A percentile compares a stretch with the other conserved stretches of the same genome.
Conservation (phyloP, 2,113 vertebrate species). For the Cervus canadensis region DNA sequence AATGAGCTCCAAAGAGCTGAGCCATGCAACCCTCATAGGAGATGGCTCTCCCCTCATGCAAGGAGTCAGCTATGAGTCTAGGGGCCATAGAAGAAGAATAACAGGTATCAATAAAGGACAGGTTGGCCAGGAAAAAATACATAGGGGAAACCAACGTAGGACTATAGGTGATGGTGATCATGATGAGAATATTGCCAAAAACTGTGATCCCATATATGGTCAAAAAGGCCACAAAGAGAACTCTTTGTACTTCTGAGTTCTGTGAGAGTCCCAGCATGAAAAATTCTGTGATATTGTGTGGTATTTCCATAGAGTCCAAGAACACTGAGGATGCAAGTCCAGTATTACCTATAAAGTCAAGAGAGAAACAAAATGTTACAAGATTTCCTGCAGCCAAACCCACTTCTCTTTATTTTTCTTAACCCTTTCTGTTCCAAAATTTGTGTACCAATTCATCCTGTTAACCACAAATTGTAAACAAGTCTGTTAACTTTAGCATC, state of each 20-base stretch:
- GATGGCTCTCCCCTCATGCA: slow-evolving; percentile 15
- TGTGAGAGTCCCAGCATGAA: slow-evolving; percentile 56
- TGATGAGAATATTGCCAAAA: slow-evolving; percentile 37
- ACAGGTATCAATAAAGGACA: slow-evolving; percentile 52
- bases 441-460: neutral
- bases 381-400: neutral
- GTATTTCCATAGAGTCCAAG: neutral
- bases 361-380: neutral
- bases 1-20: slow-evolving; percentile 48
- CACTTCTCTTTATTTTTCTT: neutral
- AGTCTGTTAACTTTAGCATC: neutral
- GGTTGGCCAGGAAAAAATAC: slow-evolving; percentile 58
- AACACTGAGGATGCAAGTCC: too few species aligned
- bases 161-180: slow-evolving; percentile 1
- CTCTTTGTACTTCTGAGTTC: slow-evolving; percentile 28
- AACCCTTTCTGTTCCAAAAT: neutral
- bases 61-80: slow-evolving; percentile 48
- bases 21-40: slow-evolving; percentile 37
- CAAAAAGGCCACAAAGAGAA: slow-evolving; percentile 46
- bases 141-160: slow-evolving; percentile 11
- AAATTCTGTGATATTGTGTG: slow-evolving; percentile 48
- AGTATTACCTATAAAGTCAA: neutral
- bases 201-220: slow-evolving; percentile 4
- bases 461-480: neutral
- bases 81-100: slow-evolving; percentile 56